A percentile compares a stretch with the other conserved stretches of the same genome.
phyloP scores from a whole-genome alignment of 2,113 vertebrate species.

The Brevimyrus niger region DNA sequence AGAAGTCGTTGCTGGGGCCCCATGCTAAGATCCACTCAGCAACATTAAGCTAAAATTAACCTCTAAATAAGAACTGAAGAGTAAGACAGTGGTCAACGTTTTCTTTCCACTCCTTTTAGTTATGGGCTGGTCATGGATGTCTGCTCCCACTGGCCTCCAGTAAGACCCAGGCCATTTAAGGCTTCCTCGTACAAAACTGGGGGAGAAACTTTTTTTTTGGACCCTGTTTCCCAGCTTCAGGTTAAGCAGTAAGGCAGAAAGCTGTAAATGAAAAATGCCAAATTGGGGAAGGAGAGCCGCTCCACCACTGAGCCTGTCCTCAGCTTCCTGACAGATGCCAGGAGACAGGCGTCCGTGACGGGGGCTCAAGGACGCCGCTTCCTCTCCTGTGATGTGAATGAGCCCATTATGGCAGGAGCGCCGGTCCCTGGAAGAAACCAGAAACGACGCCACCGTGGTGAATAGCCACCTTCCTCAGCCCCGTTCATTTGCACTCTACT shows the following conservation, averaged over 20 bases:
- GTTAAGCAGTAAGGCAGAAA: neutral
- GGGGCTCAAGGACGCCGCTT: neutral
- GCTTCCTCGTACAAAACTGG: neutral
- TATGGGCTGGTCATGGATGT: neutral
- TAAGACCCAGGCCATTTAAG: neutral
- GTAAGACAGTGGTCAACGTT: neutral
- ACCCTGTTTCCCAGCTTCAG: neutral
- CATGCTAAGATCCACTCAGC: too few relatives aligned
- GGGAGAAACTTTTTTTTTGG: neutral
- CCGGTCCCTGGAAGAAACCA: neutral
- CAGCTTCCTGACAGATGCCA: neutral
- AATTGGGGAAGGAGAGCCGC: neutral
- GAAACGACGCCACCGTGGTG: neutral
- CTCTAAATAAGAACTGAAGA: neutral
- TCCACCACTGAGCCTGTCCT: neutral
- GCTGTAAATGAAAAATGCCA: neutral
- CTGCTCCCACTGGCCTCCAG: neutral
- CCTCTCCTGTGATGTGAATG: slow-evolving; percentile 2
- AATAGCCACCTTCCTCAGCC: neutral
- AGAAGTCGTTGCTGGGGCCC: too few relatives aligned
- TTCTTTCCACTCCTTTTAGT: neutral
- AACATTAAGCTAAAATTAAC: neutral
- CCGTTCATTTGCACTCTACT: neutral
- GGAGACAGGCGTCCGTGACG: neutral
- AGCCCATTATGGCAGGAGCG: slow-evolving; percentile 11